These are phyloP conservation scores for Rhopilema esculentum DNA, from an alignment of 30 jellyfish, hydroid and myxozoan species.

Conservation along the genomic window DNA sequence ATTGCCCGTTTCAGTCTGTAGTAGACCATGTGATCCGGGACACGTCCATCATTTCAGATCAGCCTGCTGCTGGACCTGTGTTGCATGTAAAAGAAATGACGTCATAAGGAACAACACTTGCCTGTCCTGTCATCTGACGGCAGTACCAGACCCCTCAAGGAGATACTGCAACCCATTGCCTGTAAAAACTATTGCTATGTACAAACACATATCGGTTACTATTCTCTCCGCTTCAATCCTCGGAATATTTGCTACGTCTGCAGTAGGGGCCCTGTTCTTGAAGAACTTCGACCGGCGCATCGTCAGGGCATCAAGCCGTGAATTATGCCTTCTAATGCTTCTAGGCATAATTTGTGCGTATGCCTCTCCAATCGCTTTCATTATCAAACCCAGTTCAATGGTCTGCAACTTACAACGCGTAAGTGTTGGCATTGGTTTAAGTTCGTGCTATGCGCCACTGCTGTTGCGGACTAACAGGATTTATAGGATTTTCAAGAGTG, in stretches of 20 bases:
- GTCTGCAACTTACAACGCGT: conserved; percentile 75
- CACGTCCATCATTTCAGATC: conserved; percentile 4
- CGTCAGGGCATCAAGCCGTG: conserved; percentile 90
- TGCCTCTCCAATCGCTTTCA: conserved; percentile 70
- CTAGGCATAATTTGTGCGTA: conserved; percentile 72
- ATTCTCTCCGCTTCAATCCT: conserved; percentile 3
- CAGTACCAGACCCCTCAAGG: conserved; percentile 54
- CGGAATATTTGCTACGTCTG: conserved; percentile 67
- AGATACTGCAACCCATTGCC: conserved; percentile 54
- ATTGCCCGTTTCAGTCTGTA: conserved; percentile 75
- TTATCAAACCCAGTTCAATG: conserved; percentile 66
- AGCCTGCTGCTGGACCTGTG: conserved; percentile 88
- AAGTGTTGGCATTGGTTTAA: conserved; percentile 68
- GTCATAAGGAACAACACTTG: conserved; percentile 74
- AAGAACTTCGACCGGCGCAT: conserved; percentile 65
- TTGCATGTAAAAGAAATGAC: conserved; percentile 56
- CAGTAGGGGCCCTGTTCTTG: conserved; percentile 75
- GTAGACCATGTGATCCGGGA: conserved; percentile 69
- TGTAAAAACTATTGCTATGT: background rate
- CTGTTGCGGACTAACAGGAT: conserved; percentile 82
- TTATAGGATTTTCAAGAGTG: conserved; percentile 85
- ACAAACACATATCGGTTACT: background rate
- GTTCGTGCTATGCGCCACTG: conserved; percentile 85
- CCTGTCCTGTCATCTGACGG: conserved; percentile 49
- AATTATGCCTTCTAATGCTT: conserved; percentile 81